Base-by-base conservation (phyloP, 2,888 invertebrate genomes). In the Alviniconcha strummeri region DNA sequence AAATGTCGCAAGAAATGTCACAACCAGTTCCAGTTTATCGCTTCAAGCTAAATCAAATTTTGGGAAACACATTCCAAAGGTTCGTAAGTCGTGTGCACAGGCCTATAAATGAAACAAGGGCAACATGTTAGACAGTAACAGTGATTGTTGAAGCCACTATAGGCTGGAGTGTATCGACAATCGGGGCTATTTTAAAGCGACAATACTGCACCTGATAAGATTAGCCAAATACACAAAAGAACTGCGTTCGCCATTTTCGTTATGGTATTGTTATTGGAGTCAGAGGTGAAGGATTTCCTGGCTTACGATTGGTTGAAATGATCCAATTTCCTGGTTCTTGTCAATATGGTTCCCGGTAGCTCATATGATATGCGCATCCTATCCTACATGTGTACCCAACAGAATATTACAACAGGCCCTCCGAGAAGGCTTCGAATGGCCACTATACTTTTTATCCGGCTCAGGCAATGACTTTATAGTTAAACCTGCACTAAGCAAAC, bases 221-320 rank as follows among this genome's bases (percentile, higher is more conserved):
- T 6, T 60, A 78, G 78, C 15, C 19, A n/a, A 64, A 64, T 60
- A 64, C 36, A 78, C 52, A 78, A 52, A 78, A 60, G 9, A 5
- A 36, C 78, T 57, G 64, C 36, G 57, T 78, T 36, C 78, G 78
- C 78, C 78, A 78, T 78, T 78, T 78, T 78, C 78, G 64, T 78
- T 78, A 60, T 78, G 19, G 78, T 78, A 36, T 78, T 78, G 78
- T 78, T 78, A 57, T 78, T 60, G 78, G 52, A 52, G 15, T 19
- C 78, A 64, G 78, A 36, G 52, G 13, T 36, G 17, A 78, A 78
- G 57, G 8, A 64, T 52, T 13, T 52, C 7, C 64, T 64, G 64
- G 11, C 36, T 19, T 6, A 8, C 64, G 78, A 78, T 78, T 78
- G 78, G 78, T 15, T 78, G 78, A 64, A 78, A 64, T 57, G 5